Base-by-base conservation (phyloP, 2,113 vertebrate species). In the Indri indri region DNA sequence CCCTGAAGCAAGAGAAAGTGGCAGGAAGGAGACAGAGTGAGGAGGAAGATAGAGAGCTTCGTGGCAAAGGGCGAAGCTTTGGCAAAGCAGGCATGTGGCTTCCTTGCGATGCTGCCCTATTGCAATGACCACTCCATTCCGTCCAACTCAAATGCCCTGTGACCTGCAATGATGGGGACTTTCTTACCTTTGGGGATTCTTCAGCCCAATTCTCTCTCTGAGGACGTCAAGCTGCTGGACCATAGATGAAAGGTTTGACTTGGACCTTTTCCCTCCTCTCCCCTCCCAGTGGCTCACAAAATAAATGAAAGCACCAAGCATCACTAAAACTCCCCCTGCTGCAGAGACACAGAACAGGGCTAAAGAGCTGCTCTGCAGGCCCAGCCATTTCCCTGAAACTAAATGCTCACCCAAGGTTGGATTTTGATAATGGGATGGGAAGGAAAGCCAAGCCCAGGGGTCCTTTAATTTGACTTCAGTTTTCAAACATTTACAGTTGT, bases 1-100 rank as follows among this genome's bases (percentile, higher is more conserved):
- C 96, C 99, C 99, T 99, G 98, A 90, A 99, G 98, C 23, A 97
- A 97, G 82, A 98, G 87, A 97, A 84, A 98, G 95, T 71, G 81
- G 81, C 73, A 34, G 76, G 52, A 87, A 95, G 71, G 87, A 97
- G 66, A 94, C 30, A 57, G 76, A 63, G 65, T 97, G 76, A 96
- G 91, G 68, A 85, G 79, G 65, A 74, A 81, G 76, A 83, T 14
- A 52, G 91, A 23, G 63, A 93, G 79, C 47, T 25, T 90, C 0
- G 1, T 8, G 88, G 90, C 52, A 34, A 79, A 45, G 23, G 32
- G 42, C 0, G 3, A 73, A 47, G 65, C 30, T 8, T 3, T 27
- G n/a, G 50, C 86, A 40, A 30, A 37, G 45, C 40, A 85, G 47
- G 47, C 10, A 4, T 0, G 1, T 10, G 37, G 61, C 74, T 76